These are phyloP conservation scores for Mycetomoellerius zeteki DNA, from an alignment of 1,140 invertebrate genomes.

Conservation along the genomic window DNA sequence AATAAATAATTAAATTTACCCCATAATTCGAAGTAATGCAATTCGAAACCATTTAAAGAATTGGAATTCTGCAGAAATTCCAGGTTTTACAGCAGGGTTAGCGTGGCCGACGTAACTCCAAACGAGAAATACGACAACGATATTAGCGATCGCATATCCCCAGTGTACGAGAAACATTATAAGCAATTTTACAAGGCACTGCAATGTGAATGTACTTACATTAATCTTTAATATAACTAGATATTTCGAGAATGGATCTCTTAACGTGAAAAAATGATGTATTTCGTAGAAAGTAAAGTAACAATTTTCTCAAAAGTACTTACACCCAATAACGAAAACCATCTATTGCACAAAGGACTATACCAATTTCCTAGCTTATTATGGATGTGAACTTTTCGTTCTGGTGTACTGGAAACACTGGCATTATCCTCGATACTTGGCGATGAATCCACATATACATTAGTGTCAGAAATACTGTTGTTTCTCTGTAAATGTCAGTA, in stretches of 20 bases:
- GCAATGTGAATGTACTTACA: constrained; percentile 81
- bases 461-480: constrained; percentile 82
- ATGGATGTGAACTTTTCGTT: constrained; percentile 90
- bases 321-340: constrained; percentile 96
- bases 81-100: constrained; percentile 97
- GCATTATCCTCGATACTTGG: constrained; percentile 84
- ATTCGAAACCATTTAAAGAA: constrained; percentile 95
- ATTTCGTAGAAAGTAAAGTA: constrained; percentile 24
- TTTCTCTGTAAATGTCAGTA: constrained; percentile 78
- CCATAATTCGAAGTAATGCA: constrained; percentile 91
- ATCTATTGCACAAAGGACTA: constrained; percentile 96
- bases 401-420: constrained; percentile 80
- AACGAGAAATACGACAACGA: constrained; percentile 93
- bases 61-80: constrained; percentile 95
- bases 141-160: constrained; percentile 95
- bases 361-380: constrained; percentile 97
- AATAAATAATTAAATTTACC: constrained; percentile 88
- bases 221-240: not conserved
- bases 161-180: constrained; percentile 98
- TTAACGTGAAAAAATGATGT: not conserved
- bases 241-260: constrained; percentile 21
- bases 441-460: constrained; percentile 82
- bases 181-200: constrained; percentile 94
- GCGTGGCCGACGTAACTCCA: constrained; percentile 98
- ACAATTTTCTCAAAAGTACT: constrained; percentile 82